Conservation (phyloP, 2,888 invertebrate species). For the Biston betularia region DNA sequence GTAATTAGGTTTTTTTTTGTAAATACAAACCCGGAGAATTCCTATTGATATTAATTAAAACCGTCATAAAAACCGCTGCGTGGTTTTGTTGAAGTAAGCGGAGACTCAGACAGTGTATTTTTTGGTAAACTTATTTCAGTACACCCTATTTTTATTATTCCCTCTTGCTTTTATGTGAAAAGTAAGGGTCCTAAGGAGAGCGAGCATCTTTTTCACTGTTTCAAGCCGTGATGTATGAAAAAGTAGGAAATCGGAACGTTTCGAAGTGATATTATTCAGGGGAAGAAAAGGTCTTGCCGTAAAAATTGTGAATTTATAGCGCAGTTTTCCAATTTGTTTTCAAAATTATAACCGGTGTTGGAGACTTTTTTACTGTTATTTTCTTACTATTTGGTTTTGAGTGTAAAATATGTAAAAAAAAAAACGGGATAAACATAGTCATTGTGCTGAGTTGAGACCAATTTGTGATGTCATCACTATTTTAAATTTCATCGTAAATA, state of each 20-base stretch:
- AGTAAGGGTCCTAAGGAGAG: slow-evolving; percentile 2
- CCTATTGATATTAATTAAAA: no score
- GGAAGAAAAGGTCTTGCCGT: slow-evolving; percentile 13
- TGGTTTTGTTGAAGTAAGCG: no score
- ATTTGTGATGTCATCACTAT: no score
- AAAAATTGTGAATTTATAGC: slow-evolving; percentile 19
- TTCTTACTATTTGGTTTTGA: neutral
- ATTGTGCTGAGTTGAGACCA: no score
- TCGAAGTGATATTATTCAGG: slow-evolving; percentile 17
- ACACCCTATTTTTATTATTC: slow-evolving; percentile 19
- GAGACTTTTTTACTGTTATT: slow-evolving; percentile 6
- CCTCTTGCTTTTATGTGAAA: slow-evolving; percentile 13
- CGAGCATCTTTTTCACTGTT: slow-evolving; percentile 19
- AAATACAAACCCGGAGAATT: no score
- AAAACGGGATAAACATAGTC: no score
- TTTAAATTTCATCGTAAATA: no score
- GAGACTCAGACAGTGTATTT: neutral
- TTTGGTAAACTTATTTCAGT: slow-evolving; percentile 9
- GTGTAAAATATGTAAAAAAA: neutral
- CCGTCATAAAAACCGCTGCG: no score
- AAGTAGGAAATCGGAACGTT: slow-evolving; percentile 14
- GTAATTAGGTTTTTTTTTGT: no score
- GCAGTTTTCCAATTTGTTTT: slow-evolving; percentile 19
- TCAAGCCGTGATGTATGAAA: slow-evolving; percentile 20
- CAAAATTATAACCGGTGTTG: slow-evolving; percentile 7